phyloP scores from a whole-genome alignment of 2,888 invertebrate species.

The Agonopterix arenella region DNA sequence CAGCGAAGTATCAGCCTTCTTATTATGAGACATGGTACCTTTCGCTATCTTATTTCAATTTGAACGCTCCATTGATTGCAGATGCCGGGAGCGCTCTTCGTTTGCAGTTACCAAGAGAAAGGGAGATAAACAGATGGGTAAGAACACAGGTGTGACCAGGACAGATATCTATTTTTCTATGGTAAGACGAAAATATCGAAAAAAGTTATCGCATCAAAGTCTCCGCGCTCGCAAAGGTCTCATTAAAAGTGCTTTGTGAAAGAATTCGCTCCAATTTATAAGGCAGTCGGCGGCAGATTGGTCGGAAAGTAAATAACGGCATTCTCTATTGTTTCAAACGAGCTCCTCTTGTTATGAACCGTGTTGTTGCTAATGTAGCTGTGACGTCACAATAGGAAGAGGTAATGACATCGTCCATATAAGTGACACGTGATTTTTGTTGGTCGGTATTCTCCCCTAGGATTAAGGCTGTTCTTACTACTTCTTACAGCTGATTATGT shows the following conservation, averaged over 20 bases:
- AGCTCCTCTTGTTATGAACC: conserved; percentile 11
- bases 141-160: conserved; percentile 30
- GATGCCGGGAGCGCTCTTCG: conserved; percentile 61
- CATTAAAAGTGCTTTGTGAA: conserved; percentile 72
- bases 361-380: no score
- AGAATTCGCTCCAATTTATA: conserved; percentile 68
- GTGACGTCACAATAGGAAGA: no score
- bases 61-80: conserved; percentile 75
- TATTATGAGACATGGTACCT: conserved; percentile 61
- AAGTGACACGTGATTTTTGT: no score
- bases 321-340: conserved; percentile 53
- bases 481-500: no score
- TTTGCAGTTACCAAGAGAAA: conserved; percentile 50
- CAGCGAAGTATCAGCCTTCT: conserved; percentile 28
- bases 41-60: conserved; percentile 73
- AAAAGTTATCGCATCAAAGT: conserved; percentile 73
- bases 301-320: conserved; percentile 56
- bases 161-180: conserved; percentile 46
- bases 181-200: conserved; percentile 65
- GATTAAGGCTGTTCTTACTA: no score
- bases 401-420: no score
- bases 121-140: conserved; percentile 31
- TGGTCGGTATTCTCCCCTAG: no score
- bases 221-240: conserved; percentile 62
- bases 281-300: conserved; percentile 57